These are phyloP conservation scores for Polia nebulosa DNA, from an alignment of 2,888 invertebrate genomes.

Conservation along the genomic window DNA sequence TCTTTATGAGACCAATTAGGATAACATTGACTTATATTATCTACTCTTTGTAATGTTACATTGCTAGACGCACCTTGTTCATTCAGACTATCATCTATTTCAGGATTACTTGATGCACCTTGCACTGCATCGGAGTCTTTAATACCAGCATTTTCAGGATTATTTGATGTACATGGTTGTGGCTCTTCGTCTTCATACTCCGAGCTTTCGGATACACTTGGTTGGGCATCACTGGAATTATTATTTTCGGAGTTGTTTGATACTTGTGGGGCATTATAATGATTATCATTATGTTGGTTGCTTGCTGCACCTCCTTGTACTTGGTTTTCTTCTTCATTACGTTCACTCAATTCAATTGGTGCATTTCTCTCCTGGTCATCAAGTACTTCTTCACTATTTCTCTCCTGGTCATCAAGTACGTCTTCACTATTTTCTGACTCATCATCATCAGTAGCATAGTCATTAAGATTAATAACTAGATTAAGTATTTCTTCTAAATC, in stretches of 20 bases:
- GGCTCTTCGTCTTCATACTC: not conserved
- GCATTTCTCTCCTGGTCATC: not conserved
- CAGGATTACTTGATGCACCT: not conserved
- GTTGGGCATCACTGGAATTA: no score
- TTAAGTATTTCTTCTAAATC: not conserved
- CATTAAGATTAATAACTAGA: not conserved
- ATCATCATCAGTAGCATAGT: not conserved
- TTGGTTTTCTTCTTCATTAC: not conserved
- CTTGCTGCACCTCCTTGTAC: not conserved
- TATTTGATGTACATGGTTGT: not conserved
- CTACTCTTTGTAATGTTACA: no score
- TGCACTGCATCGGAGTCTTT: no score
- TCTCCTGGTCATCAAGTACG: not conserved
- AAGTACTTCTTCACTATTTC: no score
- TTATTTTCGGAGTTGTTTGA: not conserved
- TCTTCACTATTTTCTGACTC: no score
- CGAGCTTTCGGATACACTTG: not conserved
- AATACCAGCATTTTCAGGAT: not conserved
- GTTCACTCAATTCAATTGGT: conserved; percentile 6
- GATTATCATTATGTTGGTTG: not conserved
- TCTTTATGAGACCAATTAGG: not conserved
- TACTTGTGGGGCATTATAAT: no score
- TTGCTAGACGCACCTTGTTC: no score
- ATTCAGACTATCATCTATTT: not conserved
- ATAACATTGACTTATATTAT: not conserved